phyloP scores from a whole-genome alignment of 2,797 vertebrate species.

The Oceanodroma leucorhoa region DNA sequence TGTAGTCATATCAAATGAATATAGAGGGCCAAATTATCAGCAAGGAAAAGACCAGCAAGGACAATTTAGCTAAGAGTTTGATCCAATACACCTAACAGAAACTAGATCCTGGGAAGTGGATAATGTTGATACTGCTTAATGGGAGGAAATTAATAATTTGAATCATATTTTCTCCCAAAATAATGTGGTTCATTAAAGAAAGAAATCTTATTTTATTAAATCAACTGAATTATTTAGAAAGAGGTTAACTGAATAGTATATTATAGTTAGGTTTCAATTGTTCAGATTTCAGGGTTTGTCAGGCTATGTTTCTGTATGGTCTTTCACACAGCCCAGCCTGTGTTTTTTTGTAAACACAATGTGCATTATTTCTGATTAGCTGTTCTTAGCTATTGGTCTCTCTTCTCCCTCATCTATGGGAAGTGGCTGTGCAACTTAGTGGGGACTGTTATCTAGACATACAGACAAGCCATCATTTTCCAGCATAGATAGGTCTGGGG shows the following conservation, averaged over 20 bases:
- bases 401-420: not conserved
- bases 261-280: not conserved
- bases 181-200: not conserved
- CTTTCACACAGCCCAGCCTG: not conserved
- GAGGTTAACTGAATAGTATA: not conserved
- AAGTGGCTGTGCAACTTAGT: not conserved
- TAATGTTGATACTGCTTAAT: constrained; percentile 11
- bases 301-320: not conserved
- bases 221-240: not conserved
- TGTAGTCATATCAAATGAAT: not conserved
- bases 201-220: not conserved
- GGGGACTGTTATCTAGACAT: too few relatives aligned
- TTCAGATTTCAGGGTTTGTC: not conserved
- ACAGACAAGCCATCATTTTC: not conserved
- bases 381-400: not conserved
- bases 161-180: not conserved
- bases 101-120: not conserved
- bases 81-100: constrained; percentile 13
- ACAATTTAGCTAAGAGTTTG: not conserved
- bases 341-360: not conserved
- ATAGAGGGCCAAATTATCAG: constrained; percentile 3
- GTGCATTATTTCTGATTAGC: not conserved
- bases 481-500: accelerated
- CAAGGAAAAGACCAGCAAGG: not conserved
- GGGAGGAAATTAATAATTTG: constrained; percentile 42